Evolutionary conservation across 2,113 vertebrate genomes (phyloP).

Genomic region (Caloenas nicobarica): DNA sequence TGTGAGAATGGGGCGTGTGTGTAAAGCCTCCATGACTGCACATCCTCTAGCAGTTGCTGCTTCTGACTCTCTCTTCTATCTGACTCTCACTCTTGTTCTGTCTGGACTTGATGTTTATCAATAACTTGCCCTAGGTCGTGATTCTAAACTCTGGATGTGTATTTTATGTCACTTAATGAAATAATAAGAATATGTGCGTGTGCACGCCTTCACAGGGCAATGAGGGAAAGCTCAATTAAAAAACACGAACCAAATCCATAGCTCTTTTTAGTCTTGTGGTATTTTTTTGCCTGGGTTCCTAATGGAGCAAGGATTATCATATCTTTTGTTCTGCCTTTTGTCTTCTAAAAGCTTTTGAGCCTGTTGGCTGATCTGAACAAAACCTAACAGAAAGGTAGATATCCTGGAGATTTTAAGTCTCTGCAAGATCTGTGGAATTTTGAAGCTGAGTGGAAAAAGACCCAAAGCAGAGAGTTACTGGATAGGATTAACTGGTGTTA

Average conservation of each 20-base stretch:
- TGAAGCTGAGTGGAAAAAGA: background rate
- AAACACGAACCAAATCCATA: background rate
- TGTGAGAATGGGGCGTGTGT: constrained; percentile 47
- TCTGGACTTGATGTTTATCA: background rate
- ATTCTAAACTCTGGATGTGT: background rate
- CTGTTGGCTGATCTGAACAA: background rate
- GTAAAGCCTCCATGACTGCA: constrained; percentile 29
- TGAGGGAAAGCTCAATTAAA: background rate
- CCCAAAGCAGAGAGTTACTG: background rate
- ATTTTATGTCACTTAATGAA: background rate
- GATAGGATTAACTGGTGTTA: background rate
- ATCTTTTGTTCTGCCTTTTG: background rate
- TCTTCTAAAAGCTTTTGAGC: constrained; percentile 28
- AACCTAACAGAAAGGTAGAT: constrained; percentile 2
- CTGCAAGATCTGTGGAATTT: constrained; percentile 31
- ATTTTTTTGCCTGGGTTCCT: background rate
- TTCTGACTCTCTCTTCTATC: background rate
- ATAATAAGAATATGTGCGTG: accelerated
- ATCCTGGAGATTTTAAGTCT: background rate
- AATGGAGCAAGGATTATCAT: background rate
- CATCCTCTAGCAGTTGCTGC: background rate
- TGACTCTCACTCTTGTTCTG: background rate
- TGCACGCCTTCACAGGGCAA: background rate
- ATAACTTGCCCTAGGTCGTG: background rate
- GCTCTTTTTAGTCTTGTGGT: background rate